These are phyloP conservation scores for Tenebrosternarchus preto DNA, from an alignment of 2,113 vertebrate genomes.

Conservation along the genomic window DNA sequence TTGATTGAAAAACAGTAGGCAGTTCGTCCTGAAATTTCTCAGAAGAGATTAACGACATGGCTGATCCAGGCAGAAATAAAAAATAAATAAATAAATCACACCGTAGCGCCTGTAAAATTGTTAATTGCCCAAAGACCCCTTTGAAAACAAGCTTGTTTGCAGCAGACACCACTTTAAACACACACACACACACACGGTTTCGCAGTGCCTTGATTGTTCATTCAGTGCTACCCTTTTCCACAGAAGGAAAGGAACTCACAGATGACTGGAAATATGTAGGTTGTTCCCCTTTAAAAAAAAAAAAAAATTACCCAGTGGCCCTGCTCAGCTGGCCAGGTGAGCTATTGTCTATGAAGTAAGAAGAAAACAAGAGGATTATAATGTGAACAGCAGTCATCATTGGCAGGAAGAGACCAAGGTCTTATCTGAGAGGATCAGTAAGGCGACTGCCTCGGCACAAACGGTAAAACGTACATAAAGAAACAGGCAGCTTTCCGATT, in stretches of 20 bases:
- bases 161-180: background rate
- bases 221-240: too few relatives aligned
- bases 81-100: too few relatives aligned
- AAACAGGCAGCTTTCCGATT: background rate
- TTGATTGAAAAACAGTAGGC: too few relatives aligned
- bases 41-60: too few relatives aligned
- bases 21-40: too few relatives aligned
- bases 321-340: slow-evolving; percentile 71
- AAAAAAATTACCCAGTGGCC: slow-evolving; percentile 66
- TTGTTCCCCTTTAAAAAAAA: slow-evolving; percentile 51
- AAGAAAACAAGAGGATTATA: slow-evolving; percentile 69
- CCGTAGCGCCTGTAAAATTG: too few relatives aligned
- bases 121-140: too few relatives aligned
- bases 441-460: background rate
- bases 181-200: background rate
- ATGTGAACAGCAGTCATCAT: background rate
- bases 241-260: too few relatives aligned
- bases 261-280: slow-evolving; percentile 73
- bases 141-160: background rate
- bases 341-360: slow-evolving; percentile 61
- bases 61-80: too few relatives aligned
- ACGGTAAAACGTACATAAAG: background rate
- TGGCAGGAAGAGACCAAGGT: slow-evolving; percentile 8
- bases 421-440: slow-evolving; percentile 39
- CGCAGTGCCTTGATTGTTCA: too few relatives aligned